Base-by-base conservation (phyloP, 1,140 invertebrate species). In the Andricus grossulariae region DNA sequence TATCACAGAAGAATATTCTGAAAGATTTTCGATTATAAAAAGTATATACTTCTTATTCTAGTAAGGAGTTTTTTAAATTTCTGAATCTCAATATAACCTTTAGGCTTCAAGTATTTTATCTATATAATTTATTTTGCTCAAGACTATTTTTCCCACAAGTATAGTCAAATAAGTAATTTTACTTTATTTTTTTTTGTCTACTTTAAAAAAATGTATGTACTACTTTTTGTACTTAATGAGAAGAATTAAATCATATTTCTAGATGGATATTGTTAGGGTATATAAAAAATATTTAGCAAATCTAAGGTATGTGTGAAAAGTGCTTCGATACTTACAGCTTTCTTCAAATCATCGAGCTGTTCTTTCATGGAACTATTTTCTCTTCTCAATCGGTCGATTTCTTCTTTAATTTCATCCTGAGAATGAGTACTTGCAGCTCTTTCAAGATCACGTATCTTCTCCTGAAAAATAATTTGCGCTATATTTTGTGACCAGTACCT, bases 361-460 rank as follows among this genome's bases (percentile, higher is more conserved):
- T 96, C 94, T 73, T 93, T 92, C 71, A 96, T 91, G 66, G 95
- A 93, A 72, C 95, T 93, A 80, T 94, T 94, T 86, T 97, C 95
- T 73, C 94, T 94, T 66, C 94, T 94, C n/a, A 96, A 87, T 73
- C 94, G 93, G 21, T 95, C 95, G 11, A 96, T 92, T 80, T 97
- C 95, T 3, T 93, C 93, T 83, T 95, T 94, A 77, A 95, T 93
- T 84, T 98, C 96, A 32, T 96, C 93, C 94, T 88, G 75, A 16
- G 76, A 73, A 32, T 80, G 72, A 81, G 78, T 83, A 76, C 21
- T 84, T 49, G 74, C 92, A 18, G 94, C 93, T 84, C 94, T 95
- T 0, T 96, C 93, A 16, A 94, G 88, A 45, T 94, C 93, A 75
- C 92, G 94, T 70, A 96, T 85, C 87, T 94, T 93, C 78, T 94